Evolutionary conservation across 2,113 vertebrate species (phyloP).

Genomic region (Pterocles orientalis): DNA sequence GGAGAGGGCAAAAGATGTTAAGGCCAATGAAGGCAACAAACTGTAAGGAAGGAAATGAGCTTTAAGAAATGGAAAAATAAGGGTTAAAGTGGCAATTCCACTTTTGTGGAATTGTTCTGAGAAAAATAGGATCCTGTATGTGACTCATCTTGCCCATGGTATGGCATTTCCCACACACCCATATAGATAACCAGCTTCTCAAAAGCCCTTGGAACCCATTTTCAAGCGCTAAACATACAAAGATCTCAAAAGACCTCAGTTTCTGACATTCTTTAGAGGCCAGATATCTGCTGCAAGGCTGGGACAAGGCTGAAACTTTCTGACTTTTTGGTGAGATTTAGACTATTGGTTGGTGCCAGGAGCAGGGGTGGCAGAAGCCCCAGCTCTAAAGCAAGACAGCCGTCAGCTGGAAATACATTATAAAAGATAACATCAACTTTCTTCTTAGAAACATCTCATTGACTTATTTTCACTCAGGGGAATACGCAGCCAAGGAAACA

Average conservation of each 20-base stretch:
- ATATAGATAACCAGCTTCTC: constrained; percentile 9
- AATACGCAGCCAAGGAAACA: background rate
- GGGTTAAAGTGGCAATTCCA: constrained; percentile 22
- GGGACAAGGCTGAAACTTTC: background rate
- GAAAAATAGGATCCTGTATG: constrained; percentile 4
- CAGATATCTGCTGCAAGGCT: background rate
- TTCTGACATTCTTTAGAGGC: background rate
- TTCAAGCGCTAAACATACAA: background rate
- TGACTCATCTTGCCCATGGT: constrained; percentile 33
- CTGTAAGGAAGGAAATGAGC: background rate
- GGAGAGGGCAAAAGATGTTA: background rate
- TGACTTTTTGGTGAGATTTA: background rate
- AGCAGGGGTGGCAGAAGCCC: background rate
- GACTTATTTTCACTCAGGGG: background rate
- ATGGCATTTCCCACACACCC: constrained; percentile 52
- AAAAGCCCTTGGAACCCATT: background rate
- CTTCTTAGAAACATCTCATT: constrained; percentile 7
- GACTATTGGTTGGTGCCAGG: background rate
- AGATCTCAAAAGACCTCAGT: background rate
- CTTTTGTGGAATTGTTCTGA: too few relatives aligned
- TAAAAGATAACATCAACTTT: background rate
- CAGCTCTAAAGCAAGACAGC: background rate
- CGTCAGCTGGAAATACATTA: background rate
- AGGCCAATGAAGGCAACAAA: background rate
- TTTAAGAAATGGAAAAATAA: background rate